phyloP scores from a whole-genome alignment of 2,113 vertebrate genomes.

The Microcebus ravelobensis region DNA sequence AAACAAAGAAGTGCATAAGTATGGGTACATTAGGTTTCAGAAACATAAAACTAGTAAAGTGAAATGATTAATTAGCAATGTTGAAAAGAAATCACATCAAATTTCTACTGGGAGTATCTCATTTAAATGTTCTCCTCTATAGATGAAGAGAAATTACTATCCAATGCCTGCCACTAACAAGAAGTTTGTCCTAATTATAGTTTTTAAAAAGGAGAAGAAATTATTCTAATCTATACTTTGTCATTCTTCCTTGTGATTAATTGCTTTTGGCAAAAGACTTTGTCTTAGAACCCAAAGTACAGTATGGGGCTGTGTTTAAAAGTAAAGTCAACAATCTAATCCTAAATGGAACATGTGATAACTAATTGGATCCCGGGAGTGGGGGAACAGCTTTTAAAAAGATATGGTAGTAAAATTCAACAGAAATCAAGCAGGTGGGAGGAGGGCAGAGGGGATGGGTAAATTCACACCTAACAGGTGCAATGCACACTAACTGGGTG shows the following conservation, averaged over 20 bases:
- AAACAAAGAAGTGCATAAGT: background rate
- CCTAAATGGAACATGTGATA: no score
- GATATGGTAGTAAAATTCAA: no score
- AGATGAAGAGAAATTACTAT: background rate
- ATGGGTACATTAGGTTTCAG: background rate
- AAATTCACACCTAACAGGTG: no score
- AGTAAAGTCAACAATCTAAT: background rate
- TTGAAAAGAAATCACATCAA: background rate
- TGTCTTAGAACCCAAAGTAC: background rate
- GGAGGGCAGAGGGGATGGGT: no score
- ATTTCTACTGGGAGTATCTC: background rate
- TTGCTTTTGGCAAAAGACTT: background rate
- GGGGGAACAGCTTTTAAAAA: no score
- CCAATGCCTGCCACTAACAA: background rate
- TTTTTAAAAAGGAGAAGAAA: background rate
- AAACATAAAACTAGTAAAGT: background rate
- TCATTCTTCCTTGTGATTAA: background rate
- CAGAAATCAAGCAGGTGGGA: no score
- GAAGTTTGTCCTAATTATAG: background rate
- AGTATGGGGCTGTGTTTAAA: background rate
- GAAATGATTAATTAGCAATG: slow-evolving; percentile 17
- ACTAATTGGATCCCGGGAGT: no score
- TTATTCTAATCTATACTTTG: background rate
- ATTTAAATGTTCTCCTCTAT: background rate
- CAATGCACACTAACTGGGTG: no score